Evolutionary conservation across 1,140 invertebrate species (phyloP).

Genomic region (Drosophila navojoa): DNA sequence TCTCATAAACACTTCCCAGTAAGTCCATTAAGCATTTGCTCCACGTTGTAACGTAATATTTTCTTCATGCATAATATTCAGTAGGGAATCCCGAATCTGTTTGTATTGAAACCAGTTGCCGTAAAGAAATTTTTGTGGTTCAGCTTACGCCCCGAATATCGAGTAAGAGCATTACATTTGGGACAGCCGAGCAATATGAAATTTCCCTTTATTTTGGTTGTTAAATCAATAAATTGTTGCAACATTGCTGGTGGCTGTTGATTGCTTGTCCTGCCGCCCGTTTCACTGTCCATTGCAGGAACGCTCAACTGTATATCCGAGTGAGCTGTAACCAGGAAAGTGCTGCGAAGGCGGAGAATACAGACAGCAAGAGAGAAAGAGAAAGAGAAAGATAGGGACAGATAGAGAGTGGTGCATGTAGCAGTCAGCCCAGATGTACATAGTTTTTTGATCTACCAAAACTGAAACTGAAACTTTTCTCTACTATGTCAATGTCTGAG

Average conservation of each 20-base stretch:
- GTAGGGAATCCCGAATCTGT: too few relatives aligned
- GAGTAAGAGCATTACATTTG: not conserved
- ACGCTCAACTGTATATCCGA: conserved; percentile 19
- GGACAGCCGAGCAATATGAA: not conserved
- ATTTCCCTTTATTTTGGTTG: conserved; percentile 24
- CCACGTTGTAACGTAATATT: too few relatives aligned
- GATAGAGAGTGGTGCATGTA: not conserved
- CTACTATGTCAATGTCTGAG: conserved; percentile 12
- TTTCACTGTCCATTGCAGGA: conserved; percentile 31
- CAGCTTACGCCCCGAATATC: too few relatives aligned
- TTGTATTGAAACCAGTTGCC: too few relatives aligned
- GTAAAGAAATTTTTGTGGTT: too few relatives aligned
- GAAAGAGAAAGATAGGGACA: not conserved
- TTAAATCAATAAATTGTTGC: conserved; percentile 71
- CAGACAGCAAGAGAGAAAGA: too few relatives aligned
- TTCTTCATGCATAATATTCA: too few relatives aligned
- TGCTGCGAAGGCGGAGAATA: not conserved
- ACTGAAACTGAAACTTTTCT: conserved; percentile 60
- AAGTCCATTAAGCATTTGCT: not conserved
- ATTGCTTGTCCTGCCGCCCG: conserved; percentile 48
- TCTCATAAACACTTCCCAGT: not conserved
- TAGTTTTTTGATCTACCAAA: conserved; percentile 52
- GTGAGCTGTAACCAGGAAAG: not conserved
- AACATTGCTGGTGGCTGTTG: conserved; percentile 44
- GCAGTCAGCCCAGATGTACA: conserved; percentile 18